Evolutionary conservation across 2,888 invertebrate species (phyloP), one percentile per base, ranked within the genome.

Genomic region (Oscheius onirici): DNA sequence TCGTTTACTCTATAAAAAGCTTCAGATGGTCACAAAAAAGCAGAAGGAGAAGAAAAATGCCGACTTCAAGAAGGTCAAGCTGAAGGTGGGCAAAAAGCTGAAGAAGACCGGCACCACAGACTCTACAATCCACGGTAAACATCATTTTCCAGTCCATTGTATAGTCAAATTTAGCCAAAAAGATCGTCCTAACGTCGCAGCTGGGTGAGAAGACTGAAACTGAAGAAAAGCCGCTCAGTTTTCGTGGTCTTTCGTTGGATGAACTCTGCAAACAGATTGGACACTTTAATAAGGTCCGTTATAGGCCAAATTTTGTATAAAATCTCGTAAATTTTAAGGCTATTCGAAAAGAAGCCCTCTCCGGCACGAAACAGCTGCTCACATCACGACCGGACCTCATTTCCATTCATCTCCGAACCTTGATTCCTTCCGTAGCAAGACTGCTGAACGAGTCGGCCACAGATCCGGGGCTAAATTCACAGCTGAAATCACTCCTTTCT

Each of bases 31-130:
- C 15, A 61, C 71, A 3, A 73, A 69, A 28, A 77, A 76, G 67
- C 78, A 83, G 67, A 81, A 81, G 55, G 71, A 74, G 58, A 58
- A 74, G 51, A 79, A 81, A 67, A 81, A 79, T 61, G 77, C 72
- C 22, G 81, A 78, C 55, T 83, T 83, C 73, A 78, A 83, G 69
- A 83, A 83, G 69, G 81, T 81, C 1, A 81, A 82, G 74, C 74
- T 84, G 71, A 84, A 84, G 55, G 78, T 84, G 1, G 84, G 84
- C 57, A 81, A 82, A 60, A 79, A 72, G 55, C 60, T 84, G 43
- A 80, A 79, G 54, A 82, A 82, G 58, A 79, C 81, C 11, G 71
- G 78, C 28, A 82, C 80, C 2, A 84, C 84, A 5, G 82, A 83
- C 68, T 79, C 84, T 8, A 78, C 79, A 11, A 74, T 84, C 43